Evolutionary conservation across 1,140 invertebrate genomes (phyloP), one percentile per base, ranked within the genome.

Genomic region (Lepidotrigona ventralis): DNA sequence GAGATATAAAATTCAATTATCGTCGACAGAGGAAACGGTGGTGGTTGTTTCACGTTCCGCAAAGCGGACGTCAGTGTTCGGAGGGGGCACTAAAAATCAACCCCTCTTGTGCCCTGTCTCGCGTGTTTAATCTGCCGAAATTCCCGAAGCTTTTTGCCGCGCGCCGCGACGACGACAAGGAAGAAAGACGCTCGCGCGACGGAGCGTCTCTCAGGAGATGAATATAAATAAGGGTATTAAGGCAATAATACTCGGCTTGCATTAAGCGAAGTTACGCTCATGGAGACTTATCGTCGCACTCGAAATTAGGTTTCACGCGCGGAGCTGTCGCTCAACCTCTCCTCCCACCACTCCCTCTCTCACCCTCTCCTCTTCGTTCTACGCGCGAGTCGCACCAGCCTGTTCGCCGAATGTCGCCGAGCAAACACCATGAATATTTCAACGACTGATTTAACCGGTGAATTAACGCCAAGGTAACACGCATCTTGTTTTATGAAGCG

Each of bases 211-310:
- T 53, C 70, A 69, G 53, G 87, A 68, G 85, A 86, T 86, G 88
- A 89, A 89, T 89, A 88, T 88, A 89, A 88, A 89, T 86, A 89
- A 88, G 85, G 80, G 64, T 72, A 82, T 89, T 84, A 88, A 88
- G 75, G 81, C 82, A 88, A 85, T 83, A 80, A 85, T 83, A 83
- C 81, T 54, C 60, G 54, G 53, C 54, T 56, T 29, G 80, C 63
- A 77, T 70, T 74, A 69, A 79, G 69, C 56, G 29, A 69, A 46
- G 72, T 69, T 83, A 85, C 63, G 69, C 26, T 60, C 63, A 73
- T 33, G 53, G 46, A 58, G 64, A 76, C 51, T 83, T 83, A 78
- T 23, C 26, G 21, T 53, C 54, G 46, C 60, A 23, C 39, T 23
- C 53, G 64, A 82, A 82, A 82, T 82, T 82, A 77, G 60, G 51